These are phyloP conservation scores for Coptotermes formosanus DNA, from an alignment of 1,140 invertebrate genomes.

Conservation along the genomic window DNA sequence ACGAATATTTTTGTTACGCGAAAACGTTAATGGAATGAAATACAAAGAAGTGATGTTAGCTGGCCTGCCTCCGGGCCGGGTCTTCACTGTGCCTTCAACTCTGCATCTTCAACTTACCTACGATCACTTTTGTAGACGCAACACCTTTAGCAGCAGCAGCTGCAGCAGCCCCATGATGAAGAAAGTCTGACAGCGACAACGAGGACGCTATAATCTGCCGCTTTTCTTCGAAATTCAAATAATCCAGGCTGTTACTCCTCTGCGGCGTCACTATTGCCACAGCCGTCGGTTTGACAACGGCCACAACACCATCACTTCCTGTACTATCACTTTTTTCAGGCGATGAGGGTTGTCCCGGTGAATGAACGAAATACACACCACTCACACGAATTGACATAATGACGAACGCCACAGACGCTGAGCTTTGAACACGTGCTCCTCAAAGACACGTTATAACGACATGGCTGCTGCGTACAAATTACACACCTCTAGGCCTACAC, in stretches of 20 bases:
- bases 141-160: constrained; percentile 45
- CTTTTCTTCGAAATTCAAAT: constrained; percentile 88
- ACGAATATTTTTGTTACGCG: no score
- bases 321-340: constrained; percentile 23
- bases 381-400: constrained; percentile 50
- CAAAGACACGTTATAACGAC: not conserved
- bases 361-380: constrained; percentile 48
- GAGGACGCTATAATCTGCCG: constrained; percentile 84
- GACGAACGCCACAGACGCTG: not conserved
- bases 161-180: constrained; percentile 59
- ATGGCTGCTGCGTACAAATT: not conserved
- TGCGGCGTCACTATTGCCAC: constrained; percentile 59
- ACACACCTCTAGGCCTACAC: not conserved
- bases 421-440: constrained; percentile 8
- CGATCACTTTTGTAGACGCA: constrained; percentile 54
- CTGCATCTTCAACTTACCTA: not conserved
- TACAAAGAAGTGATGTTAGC: no score
- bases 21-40: no score
- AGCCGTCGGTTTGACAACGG: constrained; percentile 25
- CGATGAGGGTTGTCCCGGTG: constrained; percentile 32
- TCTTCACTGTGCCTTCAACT: not conserved
- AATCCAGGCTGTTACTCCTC: constrained; percentile 81
- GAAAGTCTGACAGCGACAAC: constrained; percentile 79
- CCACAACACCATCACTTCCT: constrained; percentile 2
- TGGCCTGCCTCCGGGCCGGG: not conserved